A percentile compares a stretch with the other conserved stretches of the same genome.
Evolutionary conservation across 1,140 invertebrate species (phyloP).

Genomic region (Drosophila cardini): DNA sequence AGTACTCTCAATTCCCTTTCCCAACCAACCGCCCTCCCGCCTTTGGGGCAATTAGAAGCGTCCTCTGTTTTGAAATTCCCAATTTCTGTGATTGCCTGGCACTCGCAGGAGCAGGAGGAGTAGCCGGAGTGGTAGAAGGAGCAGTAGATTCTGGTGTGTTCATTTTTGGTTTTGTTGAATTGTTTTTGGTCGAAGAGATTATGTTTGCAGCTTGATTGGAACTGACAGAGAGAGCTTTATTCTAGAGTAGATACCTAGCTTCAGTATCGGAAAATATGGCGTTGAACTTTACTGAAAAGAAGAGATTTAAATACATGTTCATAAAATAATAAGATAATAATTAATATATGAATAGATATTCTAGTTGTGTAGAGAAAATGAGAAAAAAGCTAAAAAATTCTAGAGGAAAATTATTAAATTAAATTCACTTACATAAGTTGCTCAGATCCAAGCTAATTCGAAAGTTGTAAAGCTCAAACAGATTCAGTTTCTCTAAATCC

Average conservation of each 20-base stretch:
- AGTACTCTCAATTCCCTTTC: background rate
- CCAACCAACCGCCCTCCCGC: background rate
- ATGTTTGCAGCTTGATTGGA: slow-evolving; percentile 11
- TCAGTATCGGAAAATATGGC: slow-evolving; percentile 18
- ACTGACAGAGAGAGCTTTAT: background rate
- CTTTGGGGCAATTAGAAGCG: slow-evolving; percentile 36
- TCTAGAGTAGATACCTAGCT: background rate
- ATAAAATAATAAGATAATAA: slow-evolving; percentile 1
- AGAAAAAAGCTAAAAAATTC: no score
- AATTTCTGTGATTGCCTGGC: slow-evolving; percentile 45
- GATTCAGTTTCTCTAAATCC: slow-evolving; percentile 22
- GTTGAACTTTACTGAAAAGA: slow-evolving; percentile 17
- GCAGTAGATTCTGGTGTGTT: slow-evolving; percentile 18
- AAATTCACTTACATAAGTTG: slow-evolving; percentile 44
- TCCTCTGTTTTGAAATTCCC: slow-evolving; percentile 35
- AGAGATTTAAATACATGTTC: background rate
- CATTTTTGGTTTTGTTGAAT: slow-evolving; percentile 29
- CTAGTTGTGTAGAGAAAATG: no score
- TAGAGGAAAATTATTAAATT: no score
- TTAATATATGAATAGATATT: no score
- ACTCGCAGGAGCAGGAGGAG: background rate
- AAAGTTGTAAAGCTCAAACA: slow-evolving; percentile 51
- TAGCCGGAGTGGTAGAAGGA: background rate
- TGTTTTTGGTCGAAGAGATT: slow-evolving; percentile 30
- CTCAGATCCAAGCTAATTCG: slow-evolving; percentile 26